Evolutionary conservation across 2,113 vertebrate genomes (phyloP), one percentile per base, ranked within the genome.

Genomic region (Rostratula benghalensis): DNA sequence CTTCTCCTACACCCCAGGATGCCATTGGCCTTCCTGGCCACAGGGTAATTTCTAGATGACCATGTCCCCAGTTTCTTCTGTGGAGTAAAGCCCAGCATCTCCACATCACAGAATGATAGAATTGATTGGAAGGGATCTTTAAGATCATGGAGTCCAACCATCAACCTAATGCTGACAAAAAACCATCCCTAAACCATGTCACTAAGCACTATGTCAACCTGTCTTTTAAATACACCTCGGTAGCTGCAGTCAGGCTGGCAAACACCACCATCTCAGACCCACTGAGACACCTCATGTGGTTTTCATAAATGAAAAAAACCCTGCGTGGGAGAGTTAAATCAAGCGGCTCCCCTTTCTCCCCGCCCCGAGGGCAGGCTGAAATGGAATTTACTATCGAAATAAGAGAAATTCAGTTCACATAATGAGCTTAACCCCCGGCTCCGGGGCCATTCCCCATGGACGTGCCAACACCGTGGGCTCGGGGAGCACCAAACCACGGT

Each of bases 241-340:
- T 13, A 33, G 48, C 13, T 10, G 6, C 23, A 31, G 50, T 8
- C 68, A 57, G 20, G 24, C 30, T 21, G 25, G 43, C 35, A 43
- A 74, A 51, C 21, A 45, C 23, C 78, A 28, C 33, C 37, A 30
- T 7, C n/a, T 9, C n/a, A 18, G 56, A 13, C 18, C n/a, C 83
- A 7, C 14, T 7, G 21, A 21, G 9, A 15, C 2, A 28, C 71
- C 78, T 60, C 59, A 16, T 5, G 3, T 0, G 21, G 13, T 31
- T 57, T 19, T 57, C 50, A 64, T 27, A 50, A 41, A 64, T 43
- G 39, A 46, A 67, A 73, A 43, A 61, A 5, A n/a, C 41, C 21
- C 67, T 2, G 16, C 22, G 15, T 18, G 15, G 5, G 35, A 20
- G 50, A 68, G n/a, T 43, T 63, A 33, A 61, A 68, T 68, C 13